These are phyloP conservation scores for Xenopus petersii DNA, from an alignment of 2,797 vertebrate genomes.

Conservation along the genomic window DNA sequence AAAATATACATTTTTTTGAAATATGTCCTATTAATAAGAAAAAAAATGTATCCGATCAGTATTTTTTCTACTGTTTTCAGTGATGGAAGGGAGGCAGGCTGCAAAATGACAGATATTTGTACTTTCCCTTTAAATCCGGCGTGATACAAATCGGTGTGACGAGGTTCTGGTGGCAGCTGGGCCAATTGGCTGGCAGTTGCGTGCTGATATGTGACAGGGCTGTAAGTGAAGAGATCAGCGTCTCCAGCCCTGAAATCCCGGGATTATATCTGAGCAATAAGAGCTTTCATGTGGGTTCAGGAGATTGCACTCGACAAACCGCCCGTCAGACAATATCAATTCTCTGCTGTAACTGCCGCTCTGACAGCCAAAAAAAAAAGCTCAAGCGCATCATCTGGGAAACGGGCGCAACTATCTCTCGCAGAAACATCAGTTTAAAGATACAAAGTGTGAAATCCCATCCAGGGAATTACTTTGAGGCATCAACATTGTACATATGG, in stretches of 20 bases:
- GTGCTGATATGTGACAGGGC: conserved; percentile 30
- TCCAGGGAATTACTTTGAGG: conserved; percentile 56
- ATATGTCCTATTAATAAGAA: no score
- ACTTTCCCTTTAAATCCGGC: no score
- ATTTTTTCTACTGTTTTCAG: no score
- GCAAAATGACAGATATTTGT: no score
- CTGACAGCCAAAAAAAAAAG: conserved; percentile 36
- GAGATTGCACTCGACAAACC: conserved; percentile 52
- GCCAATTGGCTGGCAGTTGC: background rate
- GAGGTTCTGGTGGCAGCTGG: background rate
- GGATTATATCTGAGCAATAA: conserved; percentile 51
- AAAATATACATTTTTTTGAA: no score
- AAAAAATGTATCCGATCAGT: no score
- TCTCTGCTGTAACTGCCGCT: conserved; percentile 62
- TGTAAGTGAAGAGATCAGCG: conserved; percentile 45
- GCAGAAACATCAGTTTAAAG: conserved; percentile 61
- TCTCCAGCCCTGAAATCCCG: conserved; percentile 47
- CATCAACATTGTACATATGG: conserved; percentile 57
- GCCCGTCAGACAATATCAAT: conserved; percentile 59
- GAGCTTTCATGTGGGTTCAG: conserved; percentile 53
- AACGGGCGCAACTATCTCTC: conserved; percentile 61
- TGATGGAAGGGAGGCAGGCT: no score
- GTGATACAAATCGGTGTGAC: no score
- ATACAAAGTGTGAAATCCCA: conserved; percentile 47
- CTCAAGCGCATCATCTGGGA: conserved; percentile 55